phyloP scores from a whole-genome alignment of 1,140 invertebrate species.

The Pantala flavescens region DNA sequence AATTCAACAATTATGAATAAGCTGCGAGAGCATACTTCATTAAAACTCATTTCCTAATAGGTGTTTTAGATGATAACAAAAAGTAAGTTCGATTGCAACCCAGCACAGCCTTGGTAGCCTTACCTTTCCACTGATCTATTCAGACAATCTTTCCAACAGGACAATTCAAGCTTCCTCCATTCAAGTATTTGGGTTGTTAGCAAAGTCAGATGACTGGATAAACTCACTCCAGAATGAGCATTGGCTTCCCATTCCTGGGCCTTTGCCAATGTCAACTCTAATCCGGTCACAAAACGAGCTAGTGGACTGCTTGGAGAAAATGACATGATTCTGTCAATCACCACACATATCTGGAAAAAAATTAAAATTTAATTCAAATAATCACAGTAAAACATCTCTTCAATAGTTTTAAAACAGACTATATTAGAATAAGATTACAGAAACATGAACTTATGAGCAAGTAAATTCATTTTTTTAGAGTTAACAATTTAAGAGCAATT shows the following conservation, averaged over 20 bases:
- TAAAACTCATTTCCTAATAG: no score
- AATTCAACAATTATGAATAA: no score
- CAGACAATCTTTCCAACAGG: conserved; percentile 71
- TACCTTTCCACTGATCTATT: conserved; percentile 30
- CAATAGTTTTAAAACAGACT: conserved; percentile 12
- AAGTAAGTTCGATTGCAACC: no score
- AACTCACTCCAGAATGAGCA: conserved; percentile 73
- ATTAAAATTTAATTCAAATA: conserved; percentile 19
- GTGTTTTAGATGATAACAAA: no score
- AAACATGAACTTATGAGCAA: no score
- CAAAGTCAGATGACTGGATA: conserved; percentile 55
- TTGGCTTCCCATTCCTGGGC: conserved; percentile 85
- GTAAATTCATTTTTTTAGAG: no score
- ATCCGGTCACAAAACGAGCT: conserved; percentile 76
- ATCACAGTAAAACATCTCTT: neutral
- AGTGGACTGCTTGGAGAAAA: conserved; percentile 73
- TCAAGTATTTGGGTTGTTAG: conserved; percentile 73
- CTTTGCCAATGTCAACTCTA: conserved; percentile 78
- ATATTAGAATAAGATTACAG: no score
- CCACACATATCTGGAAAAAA: conserved; percentile 45
- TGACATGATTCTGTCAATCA: conserved; percentile 62
- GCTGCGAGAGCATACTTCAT: no score
- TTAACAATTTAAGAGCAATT: no score
- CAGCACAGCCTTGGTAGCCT: no score
- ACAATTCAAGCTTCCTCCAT: conserved; percentile 87